phyloP scores from a whole-genome alignment of 35 echinoderm and acorn worm genomes.

The Amphiura filiformis region DNA sequence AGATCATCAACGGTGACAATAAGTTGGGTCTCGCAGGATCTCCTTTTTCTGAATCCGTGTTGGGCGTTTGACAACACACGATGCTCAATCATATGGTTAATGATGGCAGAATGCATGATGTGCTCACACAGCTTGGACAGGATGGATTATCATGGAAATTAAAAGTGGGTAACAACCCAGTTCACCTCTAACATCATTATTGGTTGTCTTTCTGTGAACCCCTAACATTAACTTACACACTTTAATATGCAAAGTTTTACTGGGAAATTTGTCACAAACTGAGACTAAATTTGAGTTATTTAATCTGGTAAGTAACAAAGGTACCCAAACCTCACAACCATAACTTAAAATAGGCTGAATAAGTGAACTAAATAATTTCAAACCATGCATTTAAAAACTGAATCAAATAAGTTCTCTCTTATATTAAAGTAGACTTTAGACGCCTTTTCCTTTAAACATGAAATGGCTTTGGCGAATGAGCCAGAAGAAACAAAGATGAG shows the following conservation, averaged over 20 bases:
- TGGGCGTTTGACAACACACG: no score
- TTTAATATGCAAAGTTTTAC: neutral
- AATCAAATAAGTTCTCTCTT: neutral
- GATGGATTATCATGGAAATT: neutral
- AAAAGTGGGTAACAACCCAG: neutral
- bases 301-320: neutral
- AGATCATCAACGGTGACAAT: no score
- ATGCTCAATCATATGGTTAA: no score
- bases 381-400: neutral
- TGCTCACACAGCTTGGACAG: no score
- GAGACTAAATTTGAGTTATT: neutral
- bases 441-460: neutral
- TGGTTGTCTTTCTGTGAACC: neutral
- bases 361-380: constrained; percentile 3
- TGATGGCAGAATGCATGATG: no score
- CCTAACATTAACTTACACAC: neutral
- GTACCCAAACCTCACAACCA: neutral
- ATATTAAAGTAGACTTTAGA: constrained; percentile 1
- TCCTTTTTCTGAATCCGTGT: no score
- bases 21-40: no score
- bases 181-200: neutral
- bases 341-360: neutral
- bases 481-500: neutral
- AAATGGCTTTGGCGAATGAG: neutral
- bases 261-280: neutral